These are phyloP conservation scores for Epizoanthus rinbou DNA, from an alignment of 92 coral and sea anemone genomes.

Conservation along the genomic window DNA sequence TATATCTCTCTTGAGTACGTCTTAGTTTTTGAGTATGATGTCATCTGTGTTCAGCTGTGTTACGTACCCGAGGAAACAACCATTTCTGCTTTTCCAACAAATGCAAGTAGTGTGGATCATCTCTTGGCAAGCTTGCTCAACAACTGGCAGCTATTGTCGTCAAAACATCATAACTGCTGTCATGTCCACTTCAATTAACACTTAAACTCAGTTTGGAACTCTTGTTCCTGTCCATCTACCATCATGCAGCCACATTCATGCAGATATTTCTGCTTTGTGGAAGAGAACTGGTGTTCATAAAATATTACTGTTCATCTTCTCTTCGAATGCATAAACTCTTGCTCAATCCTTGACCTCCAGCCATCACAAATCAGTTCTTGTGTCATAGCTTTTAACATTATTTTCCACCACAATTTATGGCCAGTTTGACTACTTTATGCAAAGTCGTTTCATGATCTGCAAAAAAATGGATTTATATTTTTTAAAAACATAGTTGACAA, in stretches of 20 bases:
- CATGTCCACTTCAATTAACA: no score
- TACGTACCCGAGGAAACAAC: no score
- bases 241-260: background rate
- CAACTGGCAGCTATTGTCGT: no score
- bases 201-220: background rate
- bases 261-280: background rate
- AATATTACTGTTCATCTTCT: no score
- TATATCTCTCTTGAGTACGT: no score
- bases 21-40: no score
- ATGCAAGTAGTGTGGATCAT: no score
- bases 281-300: background rate
- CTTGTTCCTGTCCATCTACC: background rate
- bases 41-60: no score
- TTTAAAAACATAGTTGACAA: no score
- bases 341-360: background rate
- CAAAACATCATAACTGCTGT: no score
- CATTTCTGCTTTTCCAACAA: no score
- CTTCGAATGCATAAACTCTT: background rate
- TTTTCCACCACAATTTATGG: background rate
- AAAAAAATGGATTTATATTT: background rate
- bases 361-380: background rate
- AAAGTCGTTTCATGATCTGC: conserved; percentile 37
- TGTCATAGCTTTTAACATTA: background rate
- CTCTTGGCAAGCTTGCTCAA: no score
- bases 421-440: conserved; percentile 21